Evolutionary conservation across 2,113 vertebrate species (phyloP), one percentile per base, ranked within the genome.

Genomic region (Taurulus bubalis): DNA sequence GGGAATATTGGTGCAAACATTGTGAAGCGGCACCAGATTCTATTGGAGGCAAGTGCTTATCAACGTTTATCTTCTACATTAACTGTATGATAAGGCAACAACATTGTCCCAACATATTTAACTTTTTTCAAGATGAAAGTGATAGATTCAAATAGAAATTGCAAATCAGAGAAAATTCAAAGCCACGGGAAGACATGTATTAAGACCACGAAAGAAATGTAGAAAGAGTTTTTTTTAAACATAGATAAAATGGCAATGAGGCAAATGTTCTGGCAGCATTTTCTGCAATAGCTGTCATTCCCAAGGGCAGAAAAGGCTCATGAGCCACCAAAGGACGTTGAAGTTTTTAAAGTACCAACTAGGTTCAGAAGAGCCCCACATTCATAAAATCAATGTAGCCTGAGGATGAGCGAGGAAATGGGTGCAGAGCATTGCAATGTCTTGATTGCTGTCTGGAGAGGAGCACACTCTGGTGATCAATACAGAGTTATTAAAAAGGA

Each of bases 381-480:
- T 84, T 85, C 85, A 84, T 87, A 82, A 93, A 94, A 94, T 94
- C 94, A 93, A 93, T 95, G 74, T 49, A 76, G 67, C 67, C 47
- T 36, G 67, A 70, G 87, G 88, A 80, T 12, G 49, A 68, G 72
- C 88, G 81, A 85, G 91, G 91, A 93, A 94, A 92, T 85, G 83
- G 82, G 76, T 83, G 75, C 75, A 65, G 65, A 87, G 83, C 71
- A 38, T 66, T 69, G 84, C 83, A 72, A 59, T 55, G 72, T 80
- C 87, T 88, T 87, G 88, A 93, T 90, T 90, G 87, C 90, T 90
- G 87, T 94, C 89, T 87, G 77, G 69, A 92, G 84, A 85, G 63
- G 38, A 84, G 81, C 71, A 28, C 38, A 63, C 64, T 66, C 70
- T 40, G 72, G 70, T 83, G 79, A 92, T 94, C 91, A 79, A 94